A percentile compares a stretch with the other conserved stretches of the same genome.
Evolutionary conservation across 92 coral and sea anemone genomes (phyloP).

Genomic region (Anthopleura xanthogrammica): DNA sequence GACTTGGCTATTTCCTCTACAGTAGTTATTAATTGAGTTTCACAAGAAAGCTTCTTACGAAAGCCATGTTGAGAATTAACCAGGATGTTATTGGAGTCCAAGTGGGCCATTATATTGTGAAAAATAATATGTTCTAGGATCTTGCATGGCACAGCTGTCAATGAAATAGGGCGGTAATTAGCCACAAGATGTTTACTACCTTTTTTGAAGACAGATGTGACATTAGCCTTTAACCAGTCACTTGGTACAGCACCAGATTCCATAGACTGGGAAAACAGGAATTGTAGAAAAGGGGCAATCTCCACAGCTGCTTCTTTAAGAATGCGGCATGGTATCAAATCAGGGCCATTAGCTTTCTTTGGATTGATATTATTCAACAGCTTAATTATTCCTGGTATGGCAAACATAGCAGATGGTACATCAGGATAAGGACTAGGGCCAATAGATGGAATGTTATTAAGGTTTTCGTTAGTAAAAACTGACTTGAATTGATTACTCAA

Average conservation of each 20-base stretch:
- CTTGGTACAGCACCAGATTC: constrained; percentile 31
- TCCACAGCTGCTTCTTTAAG: constrained; percentile 48
- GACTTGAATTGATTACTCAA: constrained; percentile 44
- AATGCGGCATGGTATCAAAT: constrained; percentile 30
- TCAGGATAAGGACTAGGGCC: constrained; percentile 33
- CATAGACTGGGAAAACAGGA: constrained; percentile 36
- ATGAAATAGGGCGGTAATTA: constrained; percentile 50
- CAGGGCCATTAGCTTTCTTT: constrained; percentile 54
- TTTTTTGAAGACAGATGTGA: constrained; percentile 42
- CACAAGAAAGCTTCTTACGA: constrained; percentile 25
- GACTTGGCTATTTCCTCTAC: too few relatives aligned
- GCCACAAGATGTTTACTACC: constrained; percentile 20
- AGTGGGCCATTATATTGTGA: constrained; percentile 35
- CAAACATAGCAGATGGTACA: constrained; percentile 26
- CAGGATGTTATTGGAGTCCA: constrained; percentile 27
- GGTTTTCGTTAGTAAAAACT: constrained; percentile 52
- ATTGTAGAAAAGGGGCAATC: constrained; percentile 42
- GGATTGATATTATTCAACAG: constrained; percentile 28
- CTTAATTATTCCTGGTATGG: constrained; percentile 27
- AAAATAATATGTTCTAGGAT: constrained; percentile 44
- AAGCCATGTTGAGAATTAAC: constrained; percentile 49
- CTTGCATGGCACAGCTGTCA: constrained; percentile 44
- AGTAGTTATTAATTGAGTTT: constrained; percentile 33
- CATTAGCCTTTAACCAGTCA: constrained; percentile 40
- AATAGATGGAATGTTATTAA: constrained; percentile 32